Conservation (phyloP, 2,113 vertebrate genomes). For the Atlantisia rogersi region DNA sequence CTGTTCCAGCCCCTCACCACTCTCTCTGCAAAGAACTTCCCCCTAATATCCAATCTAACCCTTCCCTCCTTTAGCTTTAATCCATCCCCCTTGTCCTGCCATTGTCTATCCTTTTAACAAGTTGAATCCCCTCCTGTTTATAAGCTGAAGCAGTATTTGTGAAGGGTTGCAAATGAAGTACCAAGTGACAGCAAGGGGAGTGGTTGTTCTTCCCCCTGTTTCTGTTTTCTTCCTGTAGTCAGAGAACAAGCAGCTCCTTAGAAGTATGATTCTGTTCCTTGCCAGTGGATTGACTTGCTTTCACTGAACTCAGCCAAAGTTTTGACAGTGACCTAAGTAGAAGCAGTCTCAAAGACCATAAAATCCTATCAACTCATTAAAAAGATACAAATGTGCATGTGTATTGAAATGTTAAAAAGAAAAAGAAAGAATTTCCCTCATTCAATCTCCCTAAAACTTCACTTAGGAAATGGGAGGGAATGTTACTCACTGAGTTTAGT, state of each 20-base stretch:
- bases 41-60: no score
- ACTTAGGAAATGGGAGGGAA: rapidly evolving
- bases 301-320: background rate
- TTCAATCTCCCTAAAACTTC: background rate
- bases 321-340: background rate
- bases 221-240: background rate
- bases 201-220: background rate
- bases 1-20: no score
- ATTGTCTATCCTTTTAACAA: no score
- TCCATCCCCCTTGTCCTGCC: no score
- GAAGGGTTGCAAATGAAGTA: background rate
- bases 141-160: background rate
- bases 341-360: background rate
- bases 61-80: no score
- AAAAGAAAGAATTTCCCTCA: background rate
- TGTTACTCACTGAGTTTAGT: background rate
- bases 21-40: no score
- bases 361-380: slow-evolving; percentile 52
- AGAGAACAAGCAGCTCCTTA: background rate
- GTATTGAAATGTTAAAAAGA: background rate
- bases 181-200: background rate
- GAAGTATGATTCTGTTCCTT: background rate
- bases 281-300: background rate
- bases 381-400: background rate
- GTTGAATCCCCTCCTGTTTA: no score